phyloP scores from a whole-genome alignment of 2,888 invertebrate genomes.

The Chrysolina americana region DNA sequence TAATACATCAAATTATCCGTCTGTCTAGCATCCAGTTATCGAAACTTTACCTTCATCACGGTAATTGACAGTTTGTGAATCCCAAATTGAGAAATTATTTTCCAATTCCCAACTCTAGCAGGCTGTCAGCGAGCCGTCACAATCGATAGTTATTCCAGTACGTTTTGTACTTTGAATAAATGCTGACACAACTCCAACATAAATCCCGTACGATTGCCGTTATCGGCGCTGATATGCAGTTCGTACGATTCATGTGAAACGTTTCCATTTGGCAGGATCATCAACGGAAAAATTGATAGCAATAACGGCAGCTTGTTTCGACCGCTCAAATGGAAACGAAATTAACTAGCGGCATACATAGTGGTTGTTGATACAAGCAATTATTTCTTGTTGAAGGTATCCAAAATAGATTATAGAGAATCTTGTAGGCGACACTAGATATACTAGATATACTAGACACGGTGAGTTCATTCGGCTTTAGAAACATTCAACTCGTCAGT shows the following conservation, averaged over 20 bases:
- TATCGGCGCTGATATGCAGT: conserved; percentile 37
- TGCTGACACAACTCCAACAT: conserved; percentile 40
- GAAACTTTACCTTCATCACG: conserved; percentile 12
- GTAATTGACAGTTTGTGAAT: conserved; percentile 38
- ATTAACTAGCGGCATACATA: background rate
- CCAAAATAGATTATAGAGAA: too few relatives aligned
- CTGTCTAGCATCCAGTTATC: conserved; percentile 22
- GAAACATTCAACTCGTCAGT: too few relatives aligned
- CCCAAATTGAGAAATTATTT: conserved; percentile 43
- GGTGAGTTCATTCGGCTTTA: too few relatives aligned
- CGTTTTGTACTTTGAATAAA: conserved; percentile 42
- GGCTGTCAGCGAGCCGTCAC: conserved; percentile 48
- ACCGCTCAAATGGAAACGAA: background rate
- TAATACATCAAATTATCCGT: conserved; percentile 17
- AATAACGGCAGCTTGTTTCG: conserved; percentile 37
- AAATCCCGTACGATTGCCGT: conserved; percentile 40
- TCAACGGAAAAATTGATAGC: conserved; percentile 40
- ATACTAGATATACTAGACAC: too few relatives aligned
- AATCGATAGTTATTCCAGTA: conserved; percentile 47
- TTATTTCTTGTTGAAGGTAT: too few relatives aligned
- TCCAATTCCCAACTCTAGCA: conserved; percentile 44
- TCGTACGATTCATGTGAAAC: conserved; percentile 33
- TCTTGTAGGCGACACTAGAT: too few relatives aligned
- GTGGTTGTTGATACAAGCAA: conserved; percentile 18
- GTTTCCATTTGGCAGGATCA: conserved; percentile 42